Conservation (phyloP, 1,140 invertebrate species). For the Mamestra configurata region DNA sequence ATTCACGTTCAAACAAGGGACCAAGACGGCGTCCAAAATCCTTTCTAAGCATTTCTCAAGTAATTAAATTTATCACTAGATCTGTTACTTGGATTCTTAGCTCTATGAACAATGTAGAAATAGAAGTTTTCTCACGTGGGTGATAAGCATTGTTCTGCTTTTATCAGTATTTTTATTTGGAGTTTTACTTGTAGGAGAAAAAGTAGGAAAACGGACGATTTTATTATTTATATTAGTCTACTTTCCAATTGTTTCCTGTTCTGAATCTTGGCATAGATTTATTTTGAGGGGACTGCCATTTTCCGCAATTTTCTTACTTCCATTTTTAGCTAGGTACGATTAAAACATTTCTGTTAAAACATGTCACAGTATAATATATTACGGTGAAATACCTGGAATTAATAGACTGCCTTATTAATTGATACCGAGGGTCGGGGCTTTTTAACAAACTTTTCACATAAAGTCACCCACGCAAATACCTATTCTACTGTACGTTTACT, state of each 20-base stretch:
- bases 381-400: no score
- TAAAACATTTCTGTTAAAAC: no score
- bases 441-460: background rate
- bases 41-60: background rate
- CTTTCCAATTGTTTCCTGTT: no score
- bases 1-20: constrained; percentile 4
- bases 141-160: background rate
- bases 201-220: no score
- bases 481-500: background rate
- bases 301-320: no score
- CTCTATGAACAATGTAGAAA: background rate
- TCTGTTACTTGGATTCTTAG: constrained; percentile 8
- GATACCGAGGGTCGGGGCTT: background rate
- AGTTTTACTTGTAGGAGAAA: no score
- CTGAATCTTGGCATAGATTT: no score
- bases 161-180: background rate
- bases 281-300: no score
- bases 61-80: constrained; percentile 47
- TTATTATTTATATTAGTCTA: no score
- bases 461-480: background rate
- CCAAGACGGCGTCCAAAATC: background rate
- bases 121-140: background rate
- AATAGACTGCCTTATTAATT: no score
- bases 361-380: no score
- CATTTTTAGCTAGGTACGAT: no score